A percentile compares a stretch with the other conserved stretches of the same genome.
Evolutionary conservation across 2,113 vertebrate genomes (phyloP).

Genomic region (Sylvia atricapilla): DNA sequence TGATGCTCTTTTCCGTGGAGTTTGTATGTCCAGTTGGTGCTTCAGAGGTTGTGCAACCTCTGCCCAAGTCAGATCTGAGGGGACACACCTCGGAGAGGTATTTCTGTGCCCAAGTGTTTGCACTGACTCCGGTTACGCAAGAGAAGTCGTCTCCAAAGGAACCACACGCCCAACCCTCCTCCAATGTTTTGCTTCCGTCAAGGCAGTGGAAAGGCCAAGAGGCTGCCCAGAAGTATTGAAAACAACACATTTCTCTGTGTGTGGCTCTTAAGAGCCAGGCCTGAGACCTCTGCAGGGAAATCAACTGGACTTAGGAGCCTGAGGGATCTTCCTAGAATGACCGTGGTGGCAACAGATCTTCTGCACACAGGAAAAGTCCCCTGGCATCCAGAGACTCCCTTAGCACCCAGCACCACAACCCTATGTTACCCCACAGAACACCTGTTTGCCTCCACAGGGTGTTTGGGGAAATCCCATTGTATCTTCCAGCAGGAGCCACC

Average conservation of each 20-base stretch:
- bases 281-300: not conserved
- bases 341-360: not conserved
- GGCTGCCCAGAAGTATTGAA: not conserved
- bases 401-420: fast-evolving
- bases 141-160: not conserved
- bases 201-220: not conserved
- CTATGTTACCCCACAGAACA: fast-evolving
- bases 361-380: fast-evolving
- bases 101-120: not conserved
- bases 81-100: not conserved
- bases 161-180: not conserved
- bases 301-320: fast-evolving
- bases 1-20: fast-evolving
- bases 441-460: not conserved
- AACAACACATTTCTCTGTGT: not conserved
- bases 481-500: not conserved
- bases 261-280: not conserved
- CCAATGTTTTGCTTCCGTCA: fast-evolving
- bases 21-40: fast-evolving
- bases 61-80: not conserved
- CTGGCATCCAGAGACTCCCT: fast-evolving
- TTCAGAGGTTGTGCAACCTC: fast-evolving
- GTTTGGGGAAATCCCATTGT: fast-evolving
- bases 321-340: not conserved
- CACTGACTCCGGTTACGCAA: not conserved